A percentile compares a stretch with the other conserved stretches of the same genome.
phyloP scores from a whole-genome alignment of 1,140 invertebrate genomes.

The Ridgeia piscesae region DNA sequence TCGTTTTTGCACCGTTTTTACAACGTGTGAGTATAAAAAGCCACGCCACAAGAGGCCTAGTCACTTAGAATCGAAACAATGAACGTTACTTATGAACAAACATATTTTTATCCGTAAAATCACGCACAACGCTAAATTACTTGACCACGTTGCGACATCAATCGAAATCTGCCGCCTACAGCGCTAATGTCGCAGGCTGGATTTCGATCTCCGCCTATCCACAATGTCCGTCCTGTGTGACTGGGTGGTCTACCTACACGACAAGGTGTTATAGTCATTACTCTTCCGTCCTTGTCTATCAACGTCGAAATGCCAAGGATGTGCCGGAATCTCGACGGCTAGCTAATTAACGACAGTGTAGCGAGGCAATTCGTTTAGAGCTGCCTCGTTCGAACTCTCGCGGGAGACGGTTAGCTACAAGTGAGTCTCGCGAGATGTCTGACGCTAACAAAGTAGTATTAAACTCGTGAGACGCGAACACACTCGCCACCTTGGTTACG shows the following conservation, averaged over 20 bases:
- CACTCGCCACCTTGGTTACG: neutral
- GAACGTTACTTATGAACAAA: neutral
- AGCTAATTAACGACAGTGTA: neutral
- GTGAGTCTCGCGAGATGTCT: neutral
- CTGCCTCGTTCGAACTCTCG: neutral
- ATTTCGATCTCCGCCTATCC: neutral
- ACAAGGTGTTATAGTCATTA: neutral
- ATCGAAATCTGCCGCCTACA: neutral
- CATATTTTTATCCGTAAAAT: neutral
- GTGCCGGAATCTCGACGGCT: neutral
- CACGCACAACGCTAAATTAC: neutral
- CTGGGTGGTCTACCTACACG: neutral
- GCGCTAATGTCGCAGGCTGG: too few relatives aligned
- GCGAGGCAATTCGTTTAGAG: neutral
- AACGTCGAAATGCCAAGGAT: neutral
- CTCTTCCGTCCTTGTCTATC: neutral
- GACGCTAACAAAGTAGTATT: neutral
- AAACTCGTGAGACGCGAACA: neutral
- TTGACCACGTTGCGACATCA: neutral
- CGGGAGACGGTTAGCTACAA: neutral
- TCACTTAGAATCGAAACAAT: neutral
- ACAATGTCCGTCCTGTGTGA: neutral
- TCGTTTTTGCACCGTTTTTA: neutral
- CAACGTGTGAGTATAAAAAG: neutral
- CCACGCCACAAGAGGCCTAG: neutral